A percentile compares a stretch with the other conserved stretches of the same genome.
Conservation (phyloP, 2,113 vertebrate genomes). For the Myotis davidii region DNA sequence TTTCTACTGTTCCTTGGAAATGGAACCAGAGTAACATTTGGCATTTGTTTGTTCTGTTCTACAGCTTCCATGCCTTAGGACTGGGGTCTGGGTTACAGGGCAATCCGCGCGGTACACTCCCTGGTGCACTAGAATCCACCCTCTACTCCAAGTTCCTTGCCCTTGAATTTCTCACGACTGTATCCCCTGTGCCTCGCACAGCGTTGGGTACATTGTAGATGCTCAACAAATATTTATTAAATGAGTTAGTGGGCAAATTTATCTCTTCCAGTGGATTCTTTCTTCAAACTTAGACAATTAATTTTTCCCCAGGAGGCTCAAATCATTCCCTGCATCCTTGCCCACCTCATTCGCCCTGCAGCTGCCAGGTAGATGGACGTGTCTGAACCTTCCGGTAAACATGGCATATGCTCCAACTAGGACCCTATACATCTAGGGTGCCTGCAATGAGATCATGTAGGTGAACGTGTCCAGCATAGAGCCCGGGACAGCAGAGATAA, state of each 20-base stretch:
- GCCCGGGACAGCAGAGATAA: conserved; percentile 7
- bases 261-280: conserved; percentile 42
- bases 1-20: not conserved
- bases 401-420: not conserved
- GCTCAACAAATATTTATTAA: not conserved
- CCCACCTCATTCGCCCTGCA: not conserved
- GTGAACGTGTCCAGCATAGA: not conserved
- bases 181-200: not conserved
- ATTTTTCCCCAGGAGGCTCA: not conserved
- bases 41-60: not conserved
- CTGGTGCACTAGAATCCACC: not conserved
- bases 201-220: not conserved
- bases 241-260: not conserved
- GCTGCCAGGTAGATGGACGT: not conserved
- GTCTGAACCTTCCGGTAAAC: not conserved
- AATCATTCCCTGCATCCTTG: not conserved
- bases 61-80: not conserved
- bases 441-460: not conserved
- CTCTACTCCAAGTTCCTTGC: not conserved
- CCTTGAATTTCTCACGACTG: not conserved
- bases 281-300: conserved; percentile 24
- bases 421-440: not conserved
- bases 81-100: not conserved
- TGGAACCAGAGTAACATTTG: not conserved
- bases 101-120: not conserved